Conservation (phyloP, 1,140 invertebrate species). For the Pogonus chalceus region DNA sequence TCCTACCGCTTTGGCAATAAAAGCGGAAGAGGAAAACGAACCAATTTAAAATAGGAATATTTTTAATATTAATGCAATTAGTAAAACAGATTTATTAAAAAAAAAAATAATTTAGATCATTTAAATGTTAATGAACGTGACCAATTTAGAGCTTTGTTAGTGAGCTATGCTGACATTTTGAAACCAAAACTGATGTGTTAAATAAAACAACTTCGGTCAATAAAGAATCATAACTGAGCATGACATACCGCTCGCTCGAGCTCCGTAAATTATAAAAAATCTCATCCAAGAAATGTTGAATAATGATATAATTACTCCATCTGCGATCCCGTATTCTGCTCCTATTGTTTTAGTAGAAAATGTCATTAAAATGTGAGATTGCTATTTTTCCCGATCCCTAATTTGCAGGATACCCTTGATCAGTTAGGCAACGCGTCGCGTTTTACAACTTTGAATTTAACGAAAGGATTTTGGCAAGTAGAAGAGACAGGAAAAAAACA, state of each 20-base stretch:
- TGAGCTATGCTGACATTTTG: not conserved
- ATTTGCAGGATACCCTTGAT: conserved; percentile 36
- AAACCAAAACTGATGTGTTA: too few species aligned
- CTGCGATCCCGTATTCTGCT: conserved; percentile 29
- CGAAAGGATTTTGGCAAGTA: conserved; percentile 38
- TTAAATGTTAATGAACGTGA: not conserved
- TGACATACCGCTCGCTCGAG: too few species aligned
- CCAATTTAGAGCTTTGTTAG: not conserved
- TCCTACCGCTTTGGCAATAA: too few species aligned
- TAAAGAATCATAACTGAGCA: too few species aligned
- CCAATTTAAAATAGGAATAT: too few species aligned
- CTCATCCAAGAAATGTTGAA: conserved; percentile 23
- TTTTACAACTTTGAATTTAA: conserved; percentile 35
- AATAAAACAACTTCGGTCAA: too few species aligned
- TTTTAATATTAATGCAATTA: not conserved
- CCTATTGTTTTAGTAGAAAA: conserved; percentile 35
- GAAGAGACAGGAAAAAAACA: conserved; percentile 17
- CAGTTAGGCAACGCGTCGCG: conserved; percentile 25
- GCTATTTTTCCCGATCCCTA: conserved; percentile 38
- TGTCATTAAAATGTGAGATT: conserved; percentile 29
- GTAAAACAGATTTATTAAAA: not conserved
- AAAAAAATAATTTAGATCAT: not conserved
- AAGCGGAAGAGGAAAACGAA: too few species aligned
- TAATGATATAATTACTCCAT: conserved; percentile 25
- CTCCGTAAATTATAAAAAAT: too few species aligned